phyloP scores from a whole-genome alignment of 2,113 vertebrate genomes.

The Callorhinus ursinus region DNA sequence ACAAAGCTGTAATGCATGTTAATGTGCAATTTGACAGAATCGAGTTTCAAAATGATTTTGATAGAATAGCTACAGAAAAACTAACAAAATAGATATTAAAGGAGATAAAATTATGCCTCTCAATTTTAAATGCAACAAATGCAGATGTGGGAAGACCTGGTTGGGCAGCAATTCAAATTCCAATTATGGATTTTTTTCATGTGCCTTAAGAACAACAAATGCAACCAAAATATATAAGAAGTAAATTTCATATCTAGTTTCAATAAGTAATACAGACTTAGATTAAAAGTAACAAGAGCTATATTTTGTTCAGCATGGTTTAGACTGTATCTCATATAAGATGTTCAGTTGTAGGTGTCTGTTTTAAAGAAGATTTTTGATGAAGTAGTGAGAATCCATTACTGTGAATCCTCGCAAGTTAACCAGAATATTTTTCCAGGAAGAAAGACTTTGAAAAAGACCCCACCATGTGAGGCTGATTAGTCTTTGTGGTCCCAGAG shows the following conservation, averaged over 20 bases:
- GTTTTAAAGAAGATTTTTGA: not conserved
- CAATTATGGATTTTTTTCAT: not conserved
- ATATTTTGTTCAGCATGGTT: not conserved
- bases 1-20: not conserved
- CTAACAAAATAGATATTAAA: not conserved
- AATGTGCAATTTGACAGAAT: not conserved
- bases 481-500: not conserved
- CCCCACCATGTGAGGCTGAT: not conserved
- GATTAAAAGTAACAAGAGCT: not conserved
- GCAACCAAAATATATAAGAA: not conserved
- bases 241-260: not conserved
- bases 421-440: not conserved
- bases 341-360: not conserved
- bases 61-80: not conserved
- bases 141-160: not conserved
- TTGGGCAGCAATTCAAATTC: not conserved
- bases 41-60: not conserved
- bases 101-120: not conserved
- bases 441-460: not conserved
- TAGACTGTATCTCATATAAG: not conserved
- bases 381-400: not conserved
- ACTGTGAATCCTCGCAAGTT: not conserved
- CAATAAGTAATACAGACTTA: not conserved
- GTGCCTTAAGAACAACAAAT: not conserved
- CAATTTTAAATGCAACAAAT: not conserved